Evolutionary conservation across 2,797 vertebrate genomes (phyloP).

Genomic region (Phoxinus dragarum): DNA sequence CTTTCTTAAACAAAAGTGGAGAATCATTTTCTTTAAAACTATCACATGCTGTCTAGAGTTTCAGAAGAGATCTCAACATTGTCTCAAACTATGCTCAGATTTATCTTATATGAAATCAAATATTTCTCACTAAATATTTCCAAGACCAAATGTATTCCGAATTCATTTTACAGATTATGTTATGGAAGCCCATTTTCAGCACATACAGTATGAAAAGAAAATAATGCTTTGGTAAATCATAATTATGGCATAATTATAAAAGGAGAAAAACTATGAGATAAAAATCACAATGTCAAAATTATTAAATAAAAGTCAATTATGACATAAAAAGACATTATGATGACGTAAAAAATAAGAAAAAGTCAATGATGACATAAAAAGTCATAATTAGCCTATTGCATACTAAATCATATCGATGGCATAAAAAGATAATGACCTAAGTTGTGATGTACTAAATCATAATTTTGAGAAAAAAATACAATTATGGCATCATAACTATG

Average conservation of each 20-base stretch:
- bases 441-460: not conserved
- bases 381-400: no score
- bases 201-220: not conserved
- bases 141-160: not conserved
- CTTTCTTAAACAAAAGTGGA: not conserved
- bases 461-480: not conserved
- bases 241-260: not conserved
- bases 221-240: not conserved
- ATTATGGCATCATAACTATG: not conserved
- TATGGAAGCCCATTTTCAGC: not conserved
- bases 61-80: not conserved
- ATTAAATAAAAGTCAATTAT: not conserved
- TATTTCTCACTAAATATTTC: not conserved
- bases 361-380: not conserved
- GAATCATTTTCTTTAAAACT: not conserved
- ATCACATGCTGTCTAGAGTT: no score
- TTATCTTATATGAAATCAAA: not conserved
- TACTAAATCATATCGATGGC: not conserved
- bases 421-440: not conserved
- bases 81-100: not conserved
- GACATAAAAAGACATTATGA: not conserved
- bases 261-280: not conserved
- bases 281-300: not conserved
- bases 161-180: not conserved
- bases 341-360: not conserved